Conservation (phyloP, 2,888 invertebrate species). For the Choreutis nemorana region DNA sequence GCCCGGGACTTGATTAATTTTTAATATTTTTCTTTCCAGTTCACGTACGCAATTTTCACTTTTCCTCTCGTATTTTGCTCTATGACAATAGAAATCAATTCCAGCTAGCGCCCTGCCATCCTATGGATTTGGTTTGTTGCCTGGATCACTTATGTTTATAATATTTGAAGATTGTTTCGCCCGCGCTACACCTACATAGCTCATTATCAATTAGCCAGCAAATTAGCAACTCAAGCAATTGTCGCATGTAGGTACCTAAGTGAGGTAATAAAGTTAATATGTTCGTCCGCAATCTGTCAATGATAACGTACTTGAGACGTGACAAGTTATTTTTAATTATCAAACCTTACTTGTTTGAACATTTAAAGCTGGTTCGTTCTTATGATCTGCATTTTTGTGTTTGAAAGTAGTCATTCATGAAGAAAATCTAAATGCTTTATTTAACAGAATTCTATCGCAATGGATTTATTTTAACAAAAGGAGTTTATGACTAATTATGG, state of each 20-base stretch:
- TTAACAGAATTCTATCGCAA: no score
- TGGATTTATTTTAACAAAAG: no score
- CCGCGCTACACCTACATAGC: slow-evolving; percentile 63
- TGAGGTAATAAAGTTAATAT: slow-evolving; percentile 42
- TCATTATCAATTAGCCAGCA: slow-evolving; percentile 41
- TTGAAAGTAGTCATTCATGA: no score
- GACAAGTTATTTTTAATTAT: slow-evolving; percentile 18
- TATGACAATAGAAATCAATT: no score
- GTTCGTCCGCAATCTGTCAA: slow-evolving; percentile 10
- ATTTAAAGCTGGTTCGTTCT: no score
- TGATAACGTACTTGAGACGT: slow-evolving; percentile 25
- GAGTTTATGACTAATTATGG: no score
- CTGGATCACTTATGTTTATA: slow-evolving; percentile 2
- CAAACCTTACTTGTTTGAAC: no score
- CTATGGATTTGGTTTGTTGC: no score
- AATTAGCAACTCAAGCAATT: slow-evolving; percentile 59
- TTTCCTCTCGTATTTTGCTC: slow-evolving; percentile 39
- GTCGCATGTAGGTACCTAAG: slow-evolving; percentile 47
- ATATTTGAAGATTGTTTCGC: slow-evolving; percentile 44
- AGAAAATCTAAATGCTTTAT: no score
- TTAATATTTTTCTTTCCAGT: slow-evolving; percentile 65
- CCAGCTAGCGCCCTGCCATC: no score
- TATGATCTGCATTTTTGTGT: no score
- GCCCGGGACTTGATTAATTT: slow-evolving; percentile 56
- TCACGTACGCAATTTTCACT: slow-evolving; percentile 67